Evolutionary conservation across 1,140 invertebrate species (phyloP).

Genomic region (Diabrotica virgifera): DNA sequence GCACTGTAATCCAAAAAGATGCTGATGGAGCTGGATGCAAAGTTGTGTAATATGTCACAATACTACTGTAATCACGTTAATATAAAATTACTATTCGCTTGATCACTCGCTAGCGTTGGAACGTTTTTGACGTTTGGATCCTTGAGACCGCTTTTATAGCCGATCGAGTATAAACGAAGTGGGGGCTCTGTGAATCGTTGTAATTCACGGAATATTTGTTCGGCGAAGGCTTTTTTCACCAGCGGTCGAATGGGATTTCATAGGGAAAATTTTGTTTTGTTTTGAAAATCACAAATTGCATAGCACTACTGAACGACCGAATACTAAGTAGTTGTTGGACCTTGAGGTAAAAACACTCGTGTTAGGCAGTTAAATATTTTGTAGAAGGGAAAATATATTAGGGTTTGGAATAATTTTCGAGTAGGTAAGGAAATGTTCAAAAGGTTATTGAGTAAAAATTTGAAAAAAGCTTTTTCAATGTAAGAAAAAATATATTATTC

Average conservation of each 20-base stretch:
- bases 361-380: too few species aligned
- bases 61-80: neutral
- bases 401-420: too few species aligned
- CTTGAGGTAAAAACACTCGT: too few species aligned
- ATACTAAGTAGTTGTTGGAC: too few species aligned
- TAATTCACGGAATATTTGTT: constrained; percentile 20
- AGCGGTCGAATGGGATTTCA: constrained; percentile 8
- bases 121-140: constrained; percentile 21
- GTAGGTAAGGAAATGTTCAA: too few species aligned
- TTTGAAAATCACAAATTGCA: too few species aligned
- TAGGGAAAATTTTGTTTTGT: neutral
- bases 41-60: constrained; percentile 22
- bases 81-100: neutral
- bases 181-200: constrained; percentile 23
- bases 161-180: neutral
- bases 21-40: neutral
- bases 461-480: too few species aligned
- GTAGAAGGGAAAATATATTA: too few species aligned
- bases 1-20: constrained; percentile 6
- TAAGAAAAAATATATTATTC: too few species aligned
- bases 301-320: too few species aligned
- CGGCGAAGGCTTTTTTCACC: constrained; percentile 12
- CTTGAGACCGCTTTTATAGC: constrained; percentile 3
- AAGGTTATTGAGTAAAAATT: too few species aligned
- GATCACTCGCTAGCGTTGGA: neutral